These are phyloP conservation scores for Sisyra nigra DNA, from an alignment of 2,888 invertebrate species.

Conservation along the genomic window DNA sequence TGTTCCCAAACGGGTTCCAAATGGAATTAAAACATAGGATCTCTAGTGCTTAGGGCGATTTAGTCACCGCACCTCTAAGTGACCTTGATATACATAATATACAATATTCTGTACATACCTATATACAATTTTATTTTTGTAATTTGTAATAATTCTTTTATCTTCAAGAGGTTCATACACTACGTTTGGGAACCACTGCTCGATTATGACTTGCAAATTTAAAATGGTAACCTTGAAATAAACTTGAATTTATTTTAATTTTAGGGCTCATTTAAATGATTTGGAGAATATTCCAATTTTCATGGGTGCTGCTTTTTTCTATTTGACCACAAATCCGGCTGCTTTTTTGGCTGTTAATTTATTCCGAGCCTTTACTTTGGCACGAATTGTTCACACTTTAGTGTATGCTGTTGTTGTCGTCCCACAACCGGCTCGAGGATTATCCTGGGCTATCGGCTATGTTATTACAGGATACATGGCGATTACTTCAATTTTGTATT, in stretches of 20 bases:
- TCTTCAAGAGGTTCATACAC: not conserved
- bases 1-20: no score
- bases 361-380: constrained; percentile 37
- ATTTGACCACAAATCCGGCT: constrained; percentile 40
- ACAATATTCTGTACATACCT: no score
- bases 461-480: constrained; percentile 33
- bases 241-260: constrained; percentile 15
- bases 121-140: no score
- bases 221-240: constrained; percentile 1
- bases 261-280: constrained; percentile 53
- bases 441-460: constrained; percentile 28
- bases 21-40: no score
- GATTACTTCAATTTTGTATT: constrained; percentile 10
- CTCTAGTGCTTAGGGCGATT: no score
- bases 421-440: constrained; percentile 38
- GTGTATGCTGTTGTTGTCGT: constrained; percentile 43
- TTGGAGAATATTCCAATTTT: constrained; percentile 55
- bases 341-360: constrained; percentile 31
- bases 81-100: no score
- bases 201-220: not conserved
- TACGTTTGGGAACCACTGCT: not conserved
- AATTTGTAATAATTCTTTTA: no score
- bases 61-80: no score
- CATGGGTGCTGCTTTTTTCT: constrained; percentile 40
- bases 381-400: constrained; percentile 42